Conservation (phyloP, 2,113 vertebrate genomes). For the Ondatra zibethicus region DNA sequence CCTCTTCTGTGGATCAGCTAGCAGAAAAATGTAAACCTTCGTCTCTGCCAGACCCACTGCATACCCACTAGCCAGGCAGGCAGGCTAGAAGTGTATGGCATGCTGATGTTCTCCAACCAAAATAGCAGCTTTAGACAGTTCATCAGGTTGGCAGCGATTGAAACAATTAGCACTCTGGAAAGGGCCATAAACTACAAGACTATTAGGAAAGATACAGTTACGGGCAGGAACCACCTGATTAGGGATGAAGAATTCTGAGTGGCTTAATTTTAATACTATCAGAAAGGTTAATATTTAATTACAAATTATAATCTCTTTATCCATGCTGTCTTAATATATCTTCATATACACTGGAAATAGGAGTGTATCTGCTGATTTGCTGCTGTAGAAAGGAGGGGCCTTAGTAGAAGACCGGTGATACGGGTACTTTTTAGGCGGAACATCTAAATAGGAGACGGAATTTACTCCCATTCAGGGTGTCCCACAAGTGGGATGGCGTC, state of each 20-base stretch:
- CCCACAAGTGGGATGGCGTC: not conserved
- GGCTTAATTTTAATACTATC: constrained; percentile 78
- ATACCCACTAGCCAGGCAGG: not conserved
- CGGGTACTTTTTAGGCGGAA: not conserved
- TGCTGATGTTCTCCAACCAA: constrained; percentile 38
- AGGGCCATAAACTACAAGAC: constrained; percentile 59
- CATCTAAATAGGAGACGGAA: not conserved
- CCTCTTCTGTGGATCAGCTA: not conserved
- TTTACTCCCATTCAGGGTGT: not conserved
- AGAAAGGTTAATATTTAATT: constrained; percentile 74
- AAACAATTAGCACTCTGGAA: constrained; percentile 75
- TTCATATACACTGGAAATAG: constrained; percentile 65
- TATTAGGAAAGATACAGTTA: constrained; percentile 70
- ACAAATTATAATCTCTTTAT: constrained; percentile 74
- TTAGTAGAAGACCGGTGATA: not conserved
- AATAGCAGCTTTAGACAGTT: constrained; percentile 63
- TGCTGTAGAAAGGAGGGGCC: constrained; percentile 6
- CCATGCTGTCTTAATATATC: constrained; percentile 73
- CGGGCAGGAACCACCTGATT: constrained; percentile 75
- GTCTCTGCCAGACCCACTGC: not conserved
- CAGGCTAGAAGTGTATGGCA: not conserved
- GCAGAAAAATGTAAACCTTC: not conserved
- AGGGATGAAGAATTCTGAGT: constrained; percentile 71
- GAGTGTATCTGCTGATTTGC: constrained; percentile 67
- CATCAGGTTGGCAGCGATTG: constrained; percentile 73